A percentile compares a stretch with the other conserved stretches of the same genome.
Evolutionary conservation across 2,888 invertebrate genomes (phyloP).

Genomic region (Hirtodrosophila trivittata): DNA sequence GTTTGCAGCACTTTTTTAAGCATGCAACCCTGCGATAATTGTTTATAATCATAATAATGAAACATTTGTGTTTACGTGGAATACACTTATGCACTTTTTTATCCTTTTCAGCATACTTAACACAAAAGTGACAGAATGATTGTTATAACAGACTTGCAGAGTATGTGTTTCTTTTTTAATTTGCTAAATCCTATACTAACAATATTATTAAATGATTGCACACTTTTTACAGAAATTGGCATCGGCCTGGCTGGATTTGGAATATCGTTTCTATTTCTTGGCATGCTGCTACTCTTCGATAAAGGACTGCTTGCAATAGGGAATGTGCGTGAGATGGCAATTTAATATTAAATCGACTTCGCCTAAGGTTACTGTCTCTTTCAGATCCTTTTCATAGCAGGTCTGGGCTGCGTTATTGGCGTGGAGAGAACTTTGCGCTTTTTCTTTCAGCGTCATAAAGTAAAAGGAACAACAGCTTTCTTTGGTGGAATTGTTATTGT

Average conservation of each 20-base stretch:
- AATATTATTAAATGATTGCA: conserved; percentile 17
- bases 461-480: conserved; percentile 94
- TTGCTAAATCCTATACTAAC: conserved; percentile 9
- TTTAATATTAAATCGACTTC: background rate
- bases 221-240: conserved; percentile 92
- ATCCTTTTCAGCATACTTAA: conserved; percentile 42
- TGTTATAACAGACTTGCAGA: conserved; percentile 92
- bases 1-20: no score
- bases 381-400: conserved; percentile 97
- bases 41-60: conserved; percentile 62
- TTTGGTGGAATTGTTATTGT: conserved; percentile 97
- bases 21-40: conserved; percentile 56
- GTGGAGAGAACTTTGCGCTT: conserved; percentile 97
- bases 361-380: conserved; percentile 13
- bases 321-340: conserved; percentile 91
- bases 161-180: conserved; percentile 86
- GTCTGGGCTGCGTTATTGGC: conserved; percentile 98
- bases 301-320: conserved; percentile 99
- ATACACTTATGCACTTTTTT: conserved; percentile 44
- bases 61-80: conserved; percentile 61
- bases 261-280: conserved; percentile 96
- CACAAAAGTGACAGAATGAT: conserved; percentile 86
- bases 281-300: conserved; percentile 96
- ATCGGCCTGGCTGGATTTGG: conserved; percentile 98
- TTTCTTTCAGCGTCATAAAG: conserved; percentile 98